Conservation (phyloP, 1,140 invertebrate genomes). For the Antheraea pernyi region DNA sequence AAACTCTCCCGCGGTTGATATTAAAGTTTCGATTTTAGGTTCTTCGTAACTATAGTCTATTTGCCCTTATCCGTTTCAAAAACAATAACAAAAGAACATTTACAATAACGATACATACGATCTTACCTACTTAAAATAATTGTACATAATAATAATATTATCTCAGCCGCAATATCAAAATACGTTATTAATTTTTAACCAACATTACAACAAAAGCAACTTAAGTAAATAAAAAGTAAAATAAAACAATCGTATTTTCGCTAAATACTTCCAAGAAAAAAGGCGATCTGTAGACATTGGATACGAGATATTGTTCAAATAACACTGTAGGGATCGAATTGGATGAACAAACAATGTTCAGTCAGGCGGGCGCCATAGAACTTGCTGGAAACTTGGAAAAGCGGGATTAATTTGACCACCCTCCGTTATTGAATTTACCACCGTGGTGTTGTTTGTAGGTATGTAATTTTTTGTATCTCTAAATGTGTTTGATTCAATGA, state of each 20-base stretch:
- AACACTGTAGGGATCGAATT: slow-evolving; percentile 30
- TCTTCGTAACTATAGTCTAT: no score
- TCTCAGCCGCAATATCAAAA: no score
- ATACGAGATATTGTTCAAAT: slow-evolving; percentile 22
- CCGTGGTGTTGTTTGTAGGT: background rate
- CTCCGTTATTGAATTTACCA: slow-evolving; percentile 1
- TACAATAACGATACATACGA: no score
- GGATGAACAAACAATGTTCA: slow-evolving; percentile 31
- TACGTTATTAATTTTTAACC: no score
- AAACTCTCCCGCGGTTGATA: no score
- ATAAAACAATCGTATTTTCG: background rate
- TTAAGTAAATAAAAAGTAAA: background rate
- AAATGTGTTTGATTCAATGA: no score
- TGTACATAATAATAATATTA: no score
- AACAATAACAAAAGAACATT: no score
- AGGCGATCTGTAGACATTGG: background rate
- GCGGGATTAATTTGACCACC: background rate
- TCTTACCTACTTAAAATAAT: no score
- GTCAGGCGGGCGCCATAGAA: slow-evolving; percentile 24
- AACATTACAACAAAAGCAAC: no score
- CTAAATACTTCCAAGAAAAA: slow-evolving; percentile 2
- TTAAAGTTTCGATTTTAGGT: no score
- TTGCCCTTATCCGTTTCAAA: no score
- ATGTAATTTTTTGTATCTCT: background rate
- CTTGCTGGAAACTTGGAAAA: slow-evolving; percentile 14